Evolutionary conservation across 2,797 vertebrate genomes (phyloP).

Genomic region (Triplophysa bombifrons): DNA sequence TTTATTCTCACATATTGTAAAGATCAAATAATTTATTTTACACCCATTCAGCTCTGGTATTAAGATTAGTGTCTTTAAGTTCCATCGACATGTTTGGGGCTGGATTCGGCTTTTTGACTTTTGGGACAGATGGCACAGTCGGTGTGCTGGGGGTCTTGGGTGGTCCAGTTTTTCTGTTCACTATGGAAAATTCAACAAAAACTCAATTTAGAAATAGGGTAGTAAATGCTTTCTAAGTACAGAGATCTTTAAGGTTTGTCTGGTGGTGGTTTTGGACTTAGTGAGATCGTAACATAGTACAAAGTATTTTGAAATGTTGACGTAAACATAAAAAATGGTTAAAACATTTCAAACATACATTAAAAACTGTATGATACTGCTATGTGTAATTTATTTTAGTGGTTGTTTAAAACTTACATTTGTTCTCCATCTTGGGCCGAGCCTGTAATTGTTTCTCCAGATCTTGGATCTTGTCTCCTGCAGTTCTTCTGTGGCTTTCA

Average conservation of each 20-base stretch:
- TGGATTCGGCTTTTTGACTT: slow-evolving; percentile 35
- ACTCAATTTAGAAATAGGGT: too few relatives aligned
- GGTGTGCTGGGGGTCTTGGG: slow-evolving; percentile 42
- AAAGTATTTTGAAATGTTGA: not conserved
- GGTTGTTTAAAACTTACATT: slow-evolving; percentile 16
- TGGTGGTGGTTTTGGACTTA: too few relatives aligned
- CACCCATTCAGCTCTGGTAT: not conserved
- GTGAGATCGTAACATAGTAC: too few relatives aligned
- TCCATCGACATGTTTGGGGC: slow-evolving; percentile 57
- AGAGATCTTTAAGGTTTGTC: too few relatives aligned
- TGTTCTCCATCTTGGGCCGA: slow-evolving; percentile 47
- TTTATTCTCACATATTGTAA: not conserved
- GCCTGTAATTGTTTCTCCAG: slow-evolving; percentile 73
- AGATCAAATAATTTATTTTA: not conserved
- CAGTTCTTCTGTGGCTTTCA: slow-evolving; percentile 78
- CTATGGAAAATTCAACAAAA: too few relatives aligned
- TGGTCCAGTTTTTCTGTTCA: too few relatives aligned
- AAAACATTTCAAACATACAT: too few relatives aligned
- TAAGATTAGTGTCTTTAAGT: slow-evolving; percentile 64
- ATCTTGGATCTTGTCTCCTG: slow-evolving; percentile 78
- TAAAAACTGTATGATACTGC: too few relatives aligned
- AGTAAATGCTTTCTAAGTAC: too few relatives aligned
- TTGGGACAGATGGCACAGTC: slow-evolving; percentile 54
- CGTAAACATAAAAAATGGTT: too few relatives aligned
- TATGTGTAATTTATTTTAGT: too few relatives aligned